Base-by-base conservation (phyloP, 2,113 vertebrate species). In the Euleptes europaea region DNA sequence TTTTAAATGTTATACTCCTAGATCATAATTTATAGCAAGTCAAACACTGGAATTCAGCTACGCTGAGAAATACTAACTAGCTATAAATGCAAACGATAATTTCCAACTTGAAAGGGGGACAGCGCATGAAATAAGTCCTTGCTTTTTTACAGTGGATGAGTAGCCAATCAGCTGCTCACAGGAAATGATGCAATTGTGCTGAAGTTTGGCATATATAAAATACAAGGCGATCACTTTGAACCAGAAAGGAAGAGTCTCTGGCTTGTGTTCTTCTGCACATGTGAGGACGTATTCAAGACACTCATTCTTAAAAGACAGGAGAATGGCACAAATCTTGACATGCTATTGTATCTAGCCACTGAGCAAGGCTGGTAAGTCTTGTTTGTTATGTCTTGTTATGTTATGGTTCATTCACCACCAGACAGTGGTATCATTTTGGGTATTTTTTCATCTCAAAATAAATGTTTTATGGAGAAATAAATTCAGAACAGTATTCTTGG, bases 1-100 rank as follows among this genome's bases (percentile, higher is more conserved):
- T 94, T 92, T 94, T 89, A 90, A 63, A 35, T n/a, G 33, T 83
- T 92, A 66, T 70, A 69, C 54, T 38, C 77, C 21, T n/a, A 44
- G 69, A n/a, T 72, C 42, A 79, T 79, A 79, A 73, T 85, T 85
- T 70, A 72, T 70, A 85, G 76, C 54, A 72, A 73, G 42, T 63
- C 40, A 67, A 49, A 76, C 42, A 49, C 60, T 33, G 35, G 35
- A 23, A 83, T 49, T 35, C 82, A 75, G 31, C 12, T 72, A 8
- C 3, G 3, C 40, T 14, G 31, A 85, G 65, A 60, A 26, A 13
- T 57, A 51, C 73, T 49, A 83, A 83, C 21, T 66, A 33, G 35
- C 35, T n/a, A 49, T 66, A 33, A 69, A 12, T 33, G 17, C 63
- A 69, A 5, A 78, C 42, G 49, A 78, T 26, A 26, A 38, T 17